These are phyloP conservation scores for Rhombomys opimus DNA, from an alignment of 2,113 vertebrate genomes.

Conservation along the genomic window DNA sequence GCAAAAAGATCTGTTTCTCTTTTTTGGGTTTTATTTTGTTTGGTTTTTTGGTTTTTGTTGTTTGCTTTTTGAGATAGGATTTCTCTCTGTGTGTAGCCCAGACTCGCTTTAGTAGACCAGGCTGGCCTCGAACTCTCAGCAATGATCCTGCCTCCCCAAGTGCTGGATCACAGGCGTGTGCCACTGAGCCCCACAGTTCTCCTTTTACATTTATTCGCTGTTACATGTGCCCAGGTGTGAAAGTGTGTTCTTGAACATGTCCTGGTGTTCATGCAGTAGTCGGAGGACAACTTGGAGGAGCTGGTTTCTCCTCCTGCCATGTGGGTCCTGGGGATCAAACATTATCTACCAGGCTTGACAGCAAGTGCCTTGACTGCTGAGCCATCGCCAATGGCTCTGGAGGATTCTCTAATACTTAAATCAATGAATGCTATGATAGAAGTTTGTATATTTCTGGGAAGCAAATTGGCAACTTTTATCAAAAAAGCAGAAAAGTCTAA, in stretches of 20 bases:
- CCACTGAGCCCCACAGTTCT: neutral
- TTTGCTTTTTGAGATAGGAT: too few relatives aligned
- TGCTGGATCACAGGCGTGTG: too few relatives aligned
- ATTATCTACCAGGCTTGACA: neutral
- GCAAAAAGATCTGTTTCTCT: neutral
- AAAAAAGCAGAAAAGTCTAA: slow-evolving; percentile 29
- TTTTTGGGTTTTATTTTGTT: too few relatives aligned
- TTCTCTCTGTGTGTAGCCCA: too few relatives aligned
- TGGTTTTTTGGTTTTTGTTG: too few relatives aligned
- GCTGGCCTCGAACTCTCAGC: too few relatives aligned
- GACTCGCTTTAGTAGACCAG: too few relatives aligned
- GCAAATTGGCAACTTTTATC: slow-evolving; percentile 28
- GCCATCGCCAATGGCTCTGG: neutral
- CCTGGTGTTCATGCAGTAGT: neutral
- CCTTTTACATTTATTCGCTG: neutral
- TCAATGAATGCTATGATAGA: slow-evolving; percentile 4
- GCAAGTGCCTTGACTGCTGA: neutral
- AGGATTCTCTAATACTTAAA: neutral
- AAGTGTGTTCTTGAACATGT: neutral
- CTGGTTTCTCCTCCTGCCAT: neutral
- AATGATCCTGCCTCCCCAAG: neutral
- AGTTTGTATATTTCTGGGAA: slow-evolving; percentile 33
- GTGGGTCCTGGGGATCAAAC: neutral
- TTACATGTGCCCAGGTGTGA: neutral
- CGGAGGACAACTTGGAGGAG: neutral